Base-by-base conservation (phyloP, 2,797 vertebrate species). In the Tauraco hartlaubi region DNA sequence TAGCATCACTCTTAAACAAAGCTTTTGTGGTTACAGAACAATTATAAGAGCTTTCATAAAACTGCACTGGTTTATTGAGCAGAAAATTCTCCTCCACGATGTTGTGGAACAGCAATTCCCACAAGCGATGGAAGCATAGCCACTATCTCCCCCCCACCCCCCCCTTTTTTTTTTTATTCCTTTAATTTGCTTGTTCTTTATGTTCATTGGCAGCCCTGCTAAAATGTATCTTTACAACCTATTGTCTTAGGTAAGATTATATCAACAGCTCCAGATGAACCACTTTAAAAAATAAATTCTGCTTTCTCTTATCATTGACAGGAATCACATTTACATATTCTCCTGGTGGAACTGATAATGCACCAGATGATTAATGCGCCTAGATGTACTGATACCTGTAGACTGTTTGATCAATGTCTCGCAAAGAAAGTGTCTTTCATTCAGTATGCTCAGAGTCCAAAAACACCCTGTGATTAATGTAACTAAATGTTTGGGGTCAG, bases 271-370 rank as follows among this genome's bases (percentile, higher is more conserved):
- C 96, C 99, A 99, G 99, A 99, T 99, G 98, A 98, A 98, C 98
- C 98, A 98, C 98, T 99, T 98, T 98, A 97, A 97, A 98, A 99
- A 98, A 99, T 99, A 98, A 99, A 99, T 99, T 98, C 98, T 98
- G 98, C 97, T 98, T 97, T 84, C 96, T 95, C 98, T 99, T 99
- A 99, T 99, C 99, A 98, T 95, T 98, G 98, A 98, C 99, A 99
- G 98, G 98, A 98, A 99, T 99, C 99, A 98, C 98, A 99, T 99
- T 99, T 99, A 99, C 99, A 99, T 99, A 99, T 99, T 99, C 99
- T 98, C 98, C 98, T 98, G 98, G 97, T 98, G 97, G 97, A 96
- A 90, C 97, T 99, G 99, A 99, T 99, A 99, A 99, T 98, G 98
- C 97, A 94, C 97, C 94, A 96, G 98, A 98, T 99, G 99, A 99